Evolutionary conservation across 2,888 invertebrate species (phyloP).

Genomic region (Leucania comma): DNA sequence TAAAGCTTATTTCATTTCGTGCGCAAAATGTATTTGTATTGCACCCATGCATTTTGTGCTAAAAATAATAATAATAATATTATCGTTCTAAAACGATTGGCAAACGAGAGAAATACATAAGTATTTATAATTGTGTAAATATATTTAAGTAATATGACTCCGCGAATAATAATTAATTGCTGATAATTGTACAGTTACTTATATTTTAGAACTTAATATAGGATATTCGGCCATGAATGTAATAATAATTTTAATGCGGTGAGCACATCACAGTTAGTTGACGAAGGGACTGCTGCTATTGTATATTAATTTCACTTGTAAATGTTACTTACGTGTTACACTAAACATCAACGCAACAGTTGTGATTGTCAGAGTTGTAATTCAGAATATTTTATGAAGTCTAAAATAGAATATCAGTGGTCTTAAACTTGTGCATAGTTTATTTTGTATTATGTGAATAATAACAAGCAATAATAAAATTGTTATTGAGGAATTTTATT

Average conservation of each 20-base stretch:
- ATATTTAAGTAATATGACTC: constrained; percentile 77
- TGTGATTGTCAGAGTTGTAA: constrained; percentile 78
- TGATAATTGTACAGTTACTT: constrained; percentile 85
- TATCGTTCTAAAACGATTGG: constrained; percentile 55
- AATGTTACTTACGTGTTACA: constrained; percentile 62
- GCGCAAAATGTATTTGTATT: constrained; percentile 37
- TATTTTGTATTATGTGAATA: constrained; percentile 93
- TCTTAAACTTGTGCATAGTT: constrained; percentile 92
- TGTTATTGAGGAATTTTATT: constrained; percentile 86
- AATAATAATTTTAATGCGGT: constrained; percentile 76
- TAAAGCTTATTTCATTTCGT: constrained; percentile 19
- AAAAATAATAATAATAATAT: constrained; percentile 37
- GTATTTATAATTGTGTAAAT: constrained; percentile 80
- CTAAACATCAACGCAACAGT: constrained; percentile 57
- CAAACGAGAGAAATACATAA: constrained; percentile 70
- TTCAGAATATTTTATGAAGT: constrained; percentile 83
- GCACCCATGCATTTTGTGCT: constrained; percentile 29
- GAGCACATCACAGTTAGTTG: constrained; percentile 82
- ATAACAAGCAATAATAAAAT: constrained; percentile 92
- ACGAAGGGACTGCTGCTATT: constrained; percentile 79
- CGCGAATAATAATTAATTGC: constrained; percentile 75
- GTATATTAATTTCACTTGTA: constrained; percentile 80
- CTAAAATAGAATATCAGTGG: constrained; percentile 85
- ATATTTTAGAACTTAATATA: constrained; percentile 79
- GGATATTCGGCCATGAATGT: constrained; percentile 84